Base-by-base conservation (phyloP, 2,797 vertebrate species). In the Characodon lateralis region DNA sequence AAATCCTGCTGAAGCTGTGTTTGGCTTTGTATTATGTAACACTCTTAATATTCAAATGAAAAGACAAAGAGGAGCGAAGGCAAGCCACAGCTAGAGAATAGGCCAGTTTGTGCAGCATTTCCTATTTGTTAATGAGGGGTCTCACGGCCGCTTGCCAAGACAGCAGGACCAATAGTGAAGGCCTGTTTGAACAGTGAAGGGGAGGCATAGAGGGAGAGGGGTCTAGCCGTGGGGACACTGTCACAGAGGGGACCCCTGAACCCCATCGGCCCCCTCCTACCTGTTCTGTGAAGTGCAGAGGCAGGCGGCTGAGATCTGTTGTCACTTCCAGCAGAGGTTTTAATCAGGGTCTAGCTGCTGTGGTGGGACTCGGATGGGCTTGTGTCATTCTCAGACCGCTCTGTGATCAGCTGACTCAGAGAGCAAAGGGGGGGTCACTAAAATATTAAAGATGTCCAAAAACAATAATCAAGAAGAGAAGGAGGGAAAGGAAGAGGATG, bases 51-150 rank as follows among this genome's bases (percentile, higher is more conserved):
- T 96, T 95, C 92, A 96, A 93, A 93, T 95, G 94, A 92, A 91
- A 84, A 91, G 84, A 94, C 89, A 91, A 94, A 89, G 76, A 78
- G 81, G 91, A 89, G 87, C 89, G 93, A 94, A 96, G 94, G 78
- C 81, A 95, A 96, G 95, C 94, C 93, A 95, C 93, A 88, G 88
- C 90, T 91, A 84, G 91, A 96, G 96, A 97, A 91, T 94, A 80
- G 95, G 87, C 83, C 83, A 89, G 94, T 95, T 96, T 96, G 96
- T 96, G 97, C 96, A 97, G 95, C 96, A 96, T 97, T 98, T 96
- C 95, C 95, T 96, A 95, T 94, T 95, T 96, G 95, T 96, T 93
- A 92, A 95, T 95, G 94, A 96, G 86, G 93, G 89, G 83, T 85
- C 91, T 88, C 78, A 69, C 83, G 92, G 93, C 90, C 85, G 70